phyloP scores from a whole-genome alignment of 2,888 invertebrate genomes.

The Alloplasta piceator region DNA sequence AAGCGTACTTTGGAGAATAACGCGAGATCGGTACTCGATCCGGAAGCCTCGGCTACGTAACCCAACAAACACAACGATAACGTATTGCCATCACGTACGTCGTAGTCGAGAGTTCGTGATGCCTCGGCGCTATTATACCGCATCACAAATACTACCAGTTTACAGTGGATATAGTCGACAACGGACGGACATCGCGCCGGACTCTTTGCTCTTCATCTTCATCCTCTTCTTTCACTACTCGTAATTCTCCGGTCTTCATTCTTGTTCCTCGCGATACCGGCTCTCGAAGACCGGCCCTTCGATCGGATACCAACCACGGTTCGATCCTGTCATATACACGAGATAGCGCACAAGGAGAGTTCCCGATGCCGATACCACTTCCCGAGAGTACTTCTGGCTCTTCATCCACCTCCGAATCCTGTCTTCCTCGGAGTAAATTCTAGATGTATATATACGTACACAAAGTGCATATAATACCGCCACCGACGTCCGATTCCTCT shows the following conservation, averaged over 20 bases:
- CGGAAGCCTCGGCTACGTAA: slow-evolving; percentile 74
- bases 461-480: slow-evolving; percentile 19
- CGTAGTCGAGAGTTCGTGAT: slow-evolving; percentile 64
- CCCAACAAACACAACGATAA: slow-evolving; percentile 78
- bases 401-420: slow-evolving; percentile 43
- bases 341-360: slow-evolving; percentile 31
- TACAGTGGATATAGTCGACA: slow-evolving; percentile 66
- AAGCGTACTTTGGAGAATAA: not conserved
- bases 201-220: slow-evolving; percentile 51
- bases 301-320: slow-evolving; percentile 19
- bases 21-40: slow-evolving; percentile 68
- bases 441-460: not conserved
- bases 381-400: slow-evolving; percentile 21
- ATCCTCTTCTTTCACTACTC: not conserved
- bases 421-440: slow-evolving; percentile 15
- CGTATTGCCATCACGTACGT: slow-evolving; percentile 77
- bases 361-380: slow-evolving; percentile 15
- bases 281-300: slow-evolving; percentile 9
- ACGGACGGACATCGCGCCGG: slow-evolving; percentile 67
- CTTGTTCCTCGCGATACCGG: not conserved
- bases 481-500: slow-evolving; percentile 57
- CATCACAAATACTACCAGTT: slow-evolving; percentile 31
- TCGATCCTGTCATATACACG: slow-evolving; percentile 12
- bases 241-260: slow-evolving; percentile 6
- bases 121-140: slow-evolving; percentile 72